Conservation (phyloP, 1,140 invertebrate genomes). For the Drosophila sp. region DNA sequence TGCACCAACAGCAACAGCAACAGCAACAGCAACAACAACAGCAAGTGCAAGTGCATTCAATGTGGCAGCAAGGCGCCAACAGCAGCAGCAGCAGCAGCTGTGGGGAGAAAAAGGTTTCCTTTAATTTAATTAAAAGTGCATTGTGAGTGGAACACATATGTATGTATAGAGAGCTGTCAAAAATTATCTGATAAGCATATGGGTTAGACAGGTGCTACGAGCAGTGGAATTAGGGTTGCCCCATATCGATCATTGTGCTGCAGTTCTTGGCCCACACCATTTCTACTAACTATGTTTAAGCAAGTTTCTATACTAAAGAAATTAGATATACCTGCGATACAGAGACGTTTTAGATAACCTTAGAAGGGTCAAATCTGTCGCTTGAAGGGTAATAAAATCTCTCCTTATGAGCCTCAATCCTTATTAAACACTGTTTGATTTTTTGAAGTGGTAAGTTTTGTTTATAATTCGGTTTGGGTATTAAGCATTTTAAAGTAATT, state of each 20-base stretch:
- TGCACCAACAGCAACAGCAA: conserved; percentile 34
- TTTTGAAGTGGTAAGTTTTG: no score
- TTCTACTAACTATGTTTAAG: no score
- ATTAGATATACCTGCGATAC: no score
- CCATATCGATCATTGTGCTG: neutral
- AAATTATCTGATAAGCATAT: conserved; percentile 56
- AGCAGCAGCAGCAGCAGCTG: conserved; percentile 36
- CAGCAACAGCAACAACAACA: conserved; percentile 29
- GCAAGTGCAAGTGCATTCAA: conserved; percentile 8
- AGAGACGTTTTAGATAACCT: no score
- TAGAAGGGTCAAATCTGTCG: no score
- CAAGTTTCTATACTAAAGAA: no score
- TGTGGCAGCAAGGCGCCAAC: conserved; percentile 28
- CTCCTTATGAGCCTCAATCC: no score
- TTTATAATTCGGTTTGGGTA: no score
- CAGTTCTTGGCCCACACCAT: neutral
- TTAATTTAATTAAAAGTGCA: conserved; percentile 75
- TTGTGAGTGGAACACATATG: conserved; percentile 18
- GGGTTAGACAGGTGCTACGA: conserved; percentile 3
- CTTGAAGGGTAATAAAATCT: no score
- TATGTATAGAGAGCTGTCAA: conserved; percentile 45
- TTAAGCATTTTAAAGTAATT: no score
- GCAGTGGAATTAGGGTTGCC: neutral
- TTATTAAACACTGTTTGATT: no score
- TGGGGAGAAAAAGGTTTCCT: conserved; percentile 25